Evolutionary conservation across 2,888 invertebrate species (phyloP), one percentile per base, ranked within the genome.

Genomic region (Drosophila tripunctata): DNA sequence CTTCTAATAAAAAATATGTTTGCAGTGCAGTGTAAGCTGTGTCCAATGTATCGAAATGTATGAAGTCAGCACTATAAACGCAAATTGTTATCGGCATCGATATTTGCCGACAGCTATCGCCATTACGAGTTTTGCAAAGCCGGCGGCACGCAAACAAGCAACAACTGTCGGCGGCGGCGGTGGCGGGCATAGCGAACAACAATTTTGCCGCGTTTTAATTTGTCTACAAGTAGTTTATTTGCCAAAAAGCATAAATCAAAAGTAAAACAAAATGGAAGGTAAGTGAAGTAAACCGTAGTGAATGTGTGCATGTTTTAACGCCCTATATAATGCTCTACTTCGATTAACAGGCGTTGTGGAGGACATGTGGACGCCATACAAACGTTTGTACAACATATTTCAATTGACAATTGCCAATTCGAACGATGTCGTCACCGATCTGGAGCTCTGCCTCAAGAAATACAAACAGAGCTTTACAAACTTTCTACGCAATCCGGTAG

Each of bases 401-500:
- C 95, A 95, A 84, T 93, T 93, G 56, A 94, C 95, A 79, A 92
- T 96, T 27, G 92, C 93, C 5, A 93, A 93, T 48, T 93, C 94
- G 24, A 92, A 93, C 3, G 94, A 94, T 86, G 93, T 94, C 64
- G 70, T 87, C 15, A 57, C 89, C 0, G 90, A 89, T 4, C 94
- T 97, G 82, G 97, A 97, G 90, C 93, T 95, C 44, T 93, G 94
- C 8, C 91, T 98, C 15, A 93, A 95, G 55, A 94, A 95, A 88
- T 96, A 97, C 88, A 96, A 96, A 89, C 96, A 97, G 83, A 96
- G 96, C 89, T 98, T 98, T 89, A 93, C 96, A 15, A 94, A 95
- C 7, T 92, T 98, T 3, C 92, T 98, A 43, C 95, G 96, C 89
- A 97, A 97, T 91, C 96, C 97, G 79, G 98, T 98, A 92, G 93